Percentiles rank a stretch among this genome's conserved stretches.
Conservation (phyloP, 2,113 vertebrate genomes). For the Indicator indicator region DNA sequence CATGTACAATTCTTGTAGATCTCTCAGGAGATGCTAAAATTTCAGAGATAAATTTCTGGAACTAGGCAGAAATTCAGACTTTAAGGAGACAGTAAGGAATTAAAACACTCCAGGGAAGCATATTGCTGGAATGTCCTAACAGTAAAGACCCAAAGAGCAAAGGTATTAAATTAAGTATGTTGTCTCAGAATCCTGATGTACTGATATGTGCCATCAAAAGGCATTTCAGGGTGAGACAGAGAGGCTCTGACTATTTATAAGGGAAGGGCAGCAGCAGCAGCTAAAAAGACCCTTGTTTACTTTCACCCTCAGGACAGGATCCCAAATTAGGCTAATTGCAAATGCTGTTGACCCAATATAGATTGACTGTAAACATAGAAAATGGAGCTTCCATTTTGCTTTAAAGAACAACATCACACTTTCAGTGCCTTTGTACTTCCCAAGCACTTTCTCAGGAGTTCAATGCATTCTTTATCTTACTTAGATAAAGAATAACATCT, state of each 20-base stretch:
- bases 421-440: neutral
- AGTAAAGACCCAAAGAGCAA: neutral
- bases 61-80: constrained; percentile 19
- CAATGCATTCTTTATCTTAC: neutral
- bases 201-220: neutral
- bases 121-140: neutral
- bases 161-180: neutral
- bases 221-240: neutral
- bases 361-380: neutral
- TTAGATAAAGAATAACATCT: neutral
- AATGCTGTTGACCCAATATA: neutral
- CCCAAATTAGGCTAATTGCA: neutral
- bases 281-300: neutral
- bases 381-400: neutral
- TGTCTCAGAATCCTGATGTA: neutral
- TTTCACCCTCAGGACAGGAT: neutral
- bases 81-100: constrained; percentile 31
- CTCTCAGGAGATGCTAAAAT: constrained; percentile 41
- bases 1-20: constrained; percentile 36
- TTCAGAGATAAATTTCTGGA: constrained; percentile 46
- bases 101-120: neutral
- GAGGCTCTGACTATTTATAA: neutral
- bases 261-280: neutral
- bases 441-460: neutral
- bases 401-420: neutral